Conservation (phyloP, 2,888 invertebrate genomes). For the Atherix ibis region DNA sequence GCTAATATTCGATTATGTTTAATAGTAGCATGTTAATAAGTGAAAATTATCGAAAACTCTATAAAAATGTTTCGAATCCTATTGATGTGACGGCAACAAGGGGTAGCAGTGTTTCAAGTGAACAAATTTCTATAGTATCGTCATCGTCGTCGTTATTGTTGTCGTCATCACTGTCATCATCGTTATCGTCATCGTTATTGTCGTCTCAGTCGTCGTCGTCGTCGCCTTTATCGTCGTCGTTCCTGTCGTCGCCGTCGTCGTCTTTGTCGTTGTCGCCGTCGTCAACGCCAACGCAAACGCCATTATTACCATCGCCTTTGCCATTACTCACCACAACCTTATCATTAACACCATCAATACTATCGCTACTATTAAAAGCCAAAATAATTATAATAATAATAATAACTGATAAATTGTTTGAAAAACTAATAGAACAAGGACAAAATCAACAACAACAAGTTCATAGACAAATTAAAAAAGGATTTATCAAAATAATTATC, state of each 20-base stretch:
- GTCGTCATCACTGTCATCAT: not conserved
- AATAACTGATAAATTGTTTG: not conserved
- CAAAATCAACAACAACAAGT: not conserved
- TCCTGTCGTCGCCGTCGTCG: constrained; percentile 3
- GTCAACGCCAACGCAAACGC: not conserved
- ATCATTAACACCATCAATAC: not conserved
- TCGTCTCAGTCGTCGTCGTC: not conserved
- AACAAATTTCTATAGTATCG: too few relatives aligned
- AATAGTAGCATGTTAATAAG: constrained; percentile 8
- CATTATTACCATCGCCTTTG: not conserved
- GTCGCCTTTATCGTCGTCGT: constrained; percentile 3
- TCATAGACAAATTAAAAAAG: not conserved
- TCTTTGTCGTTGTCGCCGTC: constrained; percentile 1
- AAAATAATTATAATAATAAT: not conserved
- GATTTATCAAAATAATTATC: too few relatives aligned
- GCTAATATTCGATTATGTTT: constrained; percentile 8
- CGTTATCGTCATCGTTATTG: not conserved
- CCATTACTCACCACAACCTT: not conserved
- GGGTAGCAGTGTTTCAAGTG: too few relatives aligned
- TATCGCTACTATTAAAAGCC: not conserved
- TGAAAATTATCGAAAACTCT: constrained; percentile 1
- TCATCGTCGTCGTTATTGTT: constrained; percentile 1
- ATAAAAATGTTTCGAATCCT: constrained; percentile 11
- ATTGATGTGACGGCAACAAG: constrained; percentile 10
- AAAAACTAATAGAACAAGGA: not conserved